Evolutionary conservation across 2,888 invertebrate genomes (phyloP).

Genomic region (Ornithoptera priamus): DNA sequence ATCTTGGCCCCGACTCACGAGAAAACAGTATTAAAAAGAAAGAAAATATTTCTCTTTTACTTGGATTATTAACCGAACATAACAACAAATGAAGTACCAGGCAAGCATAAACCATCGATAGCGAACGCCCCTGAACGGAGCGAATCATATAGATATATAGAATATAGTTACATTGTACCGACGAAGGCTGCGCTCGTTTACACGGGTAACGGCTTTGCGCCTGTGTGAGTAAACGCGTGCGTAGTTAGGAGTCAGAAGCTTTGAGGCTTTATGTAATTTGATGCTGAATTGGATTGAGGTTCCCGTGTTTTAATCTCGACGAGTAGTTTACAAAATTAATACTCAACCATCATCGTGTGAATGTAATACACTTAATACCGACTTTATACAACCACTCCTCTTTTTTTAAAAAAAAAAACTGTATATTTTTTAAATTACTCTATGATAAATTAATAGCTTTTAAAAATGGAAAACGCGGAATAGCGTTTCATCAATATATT

Average conservation of each 20-base stretch:
- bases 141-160: slow-evolving; percentile 48
- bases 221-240: slow-evolving; percentile 43
- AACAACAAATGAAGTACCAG: slow-evolving; percentile 51
- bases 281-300: slow-evolving; percentile 63
- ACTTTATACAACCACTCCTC: slow-evolving; percentile 24
- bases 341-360: slow-evolving; percentile 38
- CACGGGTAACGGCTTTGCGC: slow-evolving; percentile 43
- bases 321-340: slow-evolving; percentile 48
- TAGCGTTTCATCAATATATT: slow-evolving; percentile 19
- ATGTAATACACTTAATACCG: slow-evolving; percentile 30
- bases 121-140: slow-evolving; percentile 57
- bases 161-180: slow-evolving; percentile 60
- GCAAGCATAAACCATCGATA: slow-evolving; percentile 47
- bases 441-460: slow-evolving; percentile 18
- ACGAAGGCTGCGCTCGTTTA: slow-evolving; percentile 67
- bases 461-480: slow-evolving; percentile 11
- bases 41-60: background rate
- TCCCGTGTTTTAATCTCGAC: slow-evolving; percentile 50
- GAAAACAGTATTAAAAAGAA: background rate
- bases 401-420: slow-evolving; percentile 12
- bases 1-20: too few relatives aligned
- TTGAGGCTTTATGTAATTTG: slow-evolving; percentile 73
- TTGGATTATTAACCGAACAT: slow-evolving; percentile 15
- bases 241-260: slow-evolving; percentile 57
- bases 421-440: slow-evolving; percentile 26